Percentiles rank a stretch among this genome's conserved stretches.
These are phyloP conservation scores for Hippocampus barbouri DNA, from an alignment of 2,113 vertebrate species.

Conservation along the genomic window DNA sequence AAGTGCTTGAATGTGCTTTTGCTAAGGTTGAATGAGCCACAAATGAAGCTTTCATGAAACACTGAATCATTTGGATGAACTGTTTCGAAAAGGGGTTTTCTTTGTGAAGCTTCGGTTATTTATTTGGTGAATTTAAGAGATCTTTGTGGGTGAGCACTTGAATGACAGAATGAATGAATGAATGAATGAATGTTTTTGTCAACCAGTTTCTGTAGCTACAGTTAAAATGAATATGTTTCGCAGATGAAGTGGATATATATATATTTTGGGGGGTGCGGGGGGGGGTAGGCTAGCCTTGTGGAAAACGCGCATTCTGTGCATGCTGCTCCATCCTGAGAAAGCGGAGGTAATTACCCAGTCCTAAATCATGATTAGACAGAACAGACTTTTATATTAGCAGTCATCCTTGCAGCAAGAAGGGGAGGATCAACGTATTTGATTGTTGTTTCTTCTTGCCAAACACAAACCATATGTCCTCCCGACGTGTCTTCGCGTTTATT, in stretches of 20 bases:
- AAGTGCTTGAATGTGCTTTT: too few species aligned
- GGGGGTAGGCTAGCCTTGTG: slow-evolving; percentile 20
- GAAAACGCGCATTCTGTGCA: slow-evolving; percentile 31
- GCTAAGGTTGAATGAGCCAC: too few species aligned
- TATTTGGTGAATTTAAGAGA: too few species aligned
- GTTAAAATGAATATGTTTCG: neutral
- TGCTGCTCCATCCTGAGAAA: slow-evolving; percentile 48
- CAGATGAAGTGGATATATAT: too few species aligned
- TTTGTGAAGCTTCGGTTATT: too few species aligned
- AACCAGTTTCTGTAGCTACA: neutral
- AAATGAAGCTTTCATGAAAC: too few species aligned
- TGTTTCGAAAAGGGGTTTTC: too few species aligned
- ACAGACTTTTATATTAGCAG: slow-evolving; percentile 71
- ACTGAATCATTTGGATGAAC: too few species aligned
- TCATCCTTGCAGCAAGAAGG: slow-evolving; percentile 65
- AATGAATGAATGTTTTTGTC: neutral
- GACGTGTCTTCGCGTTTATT: slow-evolving; percentile 65
- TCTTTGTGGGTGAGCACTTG: too few species aligned
- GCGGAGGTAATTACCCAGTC: slow-evolving; percentile 61
- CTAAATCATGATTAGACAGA: slow-evolving; percentile 71
- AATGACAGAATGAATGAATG: too few species aligned
- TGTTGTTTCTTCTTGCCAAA: slow-evolving; percentile 70
- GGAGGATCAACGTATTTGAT: slow-evolving; percentile 68
- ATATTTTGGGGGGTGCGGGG: too few species aligned
- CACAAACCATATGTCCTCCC: slow-evolving; percentile 71